Evolutionary conservation across 2,113 vertebrate species (phyloP).

Genomic region (Dipodomys merriami): DNA sequence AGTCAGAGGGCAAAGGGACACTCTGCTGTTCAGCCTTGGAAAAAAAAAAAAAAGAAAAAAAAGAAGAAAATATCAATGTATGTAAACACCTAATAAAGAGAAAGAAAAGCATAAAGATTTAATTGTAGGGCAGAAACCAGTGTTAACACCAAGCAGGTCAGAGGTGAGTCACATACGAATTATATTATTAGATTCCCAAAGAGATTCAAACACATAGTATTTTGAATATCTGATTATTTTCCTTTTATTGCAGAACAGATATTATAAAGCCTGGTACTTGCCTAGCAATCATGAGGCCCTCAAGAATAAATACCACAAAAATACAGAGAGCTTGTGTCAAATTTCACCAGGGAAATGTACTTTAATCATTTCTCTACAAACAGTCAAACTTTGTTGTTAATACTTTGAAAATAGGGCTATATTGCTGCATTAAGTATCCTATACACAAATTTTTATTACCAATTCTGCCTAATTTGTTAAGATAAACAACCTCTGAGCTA

Average conservation of each 20-base stretch:
- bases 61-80: neutral
- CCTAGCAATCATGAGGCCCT: neutral
- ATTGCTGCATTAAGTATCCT: neutral
- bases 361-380: slow-evolving; percentile 17
- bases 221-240: neutral
- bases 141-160: neutral
- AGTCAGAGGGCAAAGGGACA: neutral
- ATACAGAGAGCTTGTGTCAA: neutral
- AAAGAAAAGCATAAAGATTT: slow-evolving; percentile 8
- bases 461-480: neutral
- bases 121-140: neutral
- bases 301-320: no score
- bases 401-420: slow-evolving; percentile 31
- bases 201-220: neutral
- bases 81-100: neutral
- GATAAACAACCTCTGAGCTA: no score
- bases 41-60: neutral
- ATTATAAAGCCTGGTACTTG: neutral
- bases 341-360: slow-evolving; percentile 4
- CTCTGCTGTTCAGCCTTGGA: neutral
- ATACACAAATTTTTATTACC: neutral
- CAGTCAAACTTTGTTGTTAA: slow-evolving; percentile 40
- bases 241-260: neutral
- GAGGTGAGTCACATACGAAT: no score
- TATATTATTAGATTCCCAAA: no score